Evolutionary conservation across 2,888 invertebrate genomes (phyloP), one percentile per base, ranked within the genome.

Genomic region (Spodoptera exigua): DNA sequence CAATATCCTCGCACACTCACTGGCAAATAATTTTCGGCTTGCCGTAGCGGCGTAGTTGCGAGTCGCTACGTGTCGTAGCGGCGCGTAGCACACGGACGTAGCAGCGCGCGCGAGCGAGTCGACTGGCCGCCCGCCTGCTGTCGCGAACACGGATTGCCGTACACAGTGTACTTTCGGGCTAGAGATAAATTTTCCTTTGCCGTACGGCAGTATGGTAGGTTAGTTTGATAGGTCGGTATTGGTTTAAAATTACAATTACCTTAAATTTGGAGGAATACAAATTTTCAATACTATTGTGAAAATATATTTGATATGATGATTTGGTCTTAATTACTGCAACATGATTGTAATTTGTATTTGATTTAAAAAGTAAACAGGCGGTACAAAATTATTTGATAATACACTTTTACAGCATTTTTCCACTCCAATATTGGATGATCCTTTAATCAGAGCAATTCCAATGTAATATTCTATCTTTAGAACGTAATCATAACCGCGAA

Each of bases 71-170:
- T 70, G 53, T 76, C 86, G 88, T 88, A 89, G 88, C 84, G 72
- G 35, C 52, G 76, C 86, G 90, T 89, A 88, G 89, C 86, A 78
- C 74, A 79, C 89, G 86, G 75, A 79, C 89, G 92, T 90, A 92
- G 90, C 87, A 81, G 78, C 76, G 81, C 88, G 83, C 91, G 90
- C 87, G 88, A 84, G 70, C 83, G 85, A 85, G 81, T 79, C 88
- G 84, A 92, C 93, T 90, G 92, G 80, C 78, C 83, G 86, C 85
- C 85, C 84, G 85, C 81, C 81, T 78, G 82, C 81, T 82, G 84
- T 83, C 88, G 87, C 89, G 85, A 68, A 81, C 87, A 86, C 90
- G 90, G 87, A 89, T 86, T 86, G 87, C 80, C 77, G 73, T 71
- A 72, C 77, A 78, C 77, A 93, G 93, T 82, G 80, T 71, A 89